Conservation (phyloP, 2,797 vertebrate genomes). For the Girardinus metallicus region DNA sequence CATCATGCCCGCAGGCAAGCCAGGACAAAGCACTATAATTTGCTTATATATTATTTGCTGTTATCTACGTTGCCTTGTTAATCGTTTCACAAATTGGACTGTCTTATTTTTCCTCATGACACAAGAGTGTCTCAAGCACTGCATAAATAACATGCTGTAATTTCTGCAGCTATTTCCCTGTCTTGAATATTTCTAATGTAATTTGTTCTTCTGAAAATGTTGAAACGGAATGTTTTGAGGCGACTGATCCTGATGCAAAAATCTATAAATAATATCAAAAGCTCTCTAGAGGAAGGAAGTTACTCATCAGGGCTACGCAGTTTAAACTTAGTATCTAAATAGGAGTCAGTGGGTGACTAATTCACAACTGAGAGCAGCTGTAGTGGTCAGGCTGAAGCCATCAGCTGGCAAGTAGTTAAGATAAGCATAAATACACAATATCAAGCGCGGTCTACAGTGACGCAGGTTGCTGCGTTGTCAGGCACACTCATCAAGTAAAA, state of each 20-base stretch:
- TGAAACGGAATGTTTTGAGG: background rate
- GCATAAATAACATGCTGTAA: constrained; percentile 13
- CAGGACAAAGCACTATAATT: constrained; percentile 24
- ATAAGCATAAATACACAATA: constrained; percentile 16
- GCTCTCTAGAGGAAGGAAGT: constrained; percentile 16
- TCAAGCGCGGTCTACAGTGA: constrained; percentile 1
- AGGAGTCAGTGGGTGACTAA: constrained; percentile 2
- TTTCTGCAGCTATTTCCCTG: background rate
- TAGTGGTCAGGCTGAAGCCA: constrained; percentile 20
- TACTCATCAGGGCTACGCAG: constrained; percentile 25
- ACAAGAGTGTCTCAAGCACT: constrained; percentile 11
- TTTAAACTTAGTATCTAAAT: constrained; percentile 1
- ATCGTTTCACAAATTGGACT: constrained; percentile 28
- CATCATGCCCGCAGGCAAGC: constrained; percentile 31
- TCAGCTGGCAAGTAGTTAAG: constrained; percentile 25
- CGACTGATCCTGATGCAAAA: background rate
- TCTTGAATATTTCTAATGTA: background rate
- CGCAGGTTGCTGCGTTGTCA: background rate
- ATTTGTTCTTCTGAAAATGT: background rate
- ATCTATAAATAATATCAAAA: background rate
- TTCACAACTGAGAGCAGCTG: constrained; percentile 14
- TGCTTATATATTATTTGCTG: constrained; percentile 27
- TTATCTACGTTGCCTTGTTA: constrained; percentile 41
- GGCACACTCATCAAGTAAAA: constrained; percentile 9
- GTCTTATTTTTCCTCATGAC: constrained; percentile 22